A percentile compares a stretch with the other conserved stretches of the same genome.
phyloP scores from a whole-genome alignment of 2,113 vertebrate genomes.

The Halcyon senegalensis region DNA sequence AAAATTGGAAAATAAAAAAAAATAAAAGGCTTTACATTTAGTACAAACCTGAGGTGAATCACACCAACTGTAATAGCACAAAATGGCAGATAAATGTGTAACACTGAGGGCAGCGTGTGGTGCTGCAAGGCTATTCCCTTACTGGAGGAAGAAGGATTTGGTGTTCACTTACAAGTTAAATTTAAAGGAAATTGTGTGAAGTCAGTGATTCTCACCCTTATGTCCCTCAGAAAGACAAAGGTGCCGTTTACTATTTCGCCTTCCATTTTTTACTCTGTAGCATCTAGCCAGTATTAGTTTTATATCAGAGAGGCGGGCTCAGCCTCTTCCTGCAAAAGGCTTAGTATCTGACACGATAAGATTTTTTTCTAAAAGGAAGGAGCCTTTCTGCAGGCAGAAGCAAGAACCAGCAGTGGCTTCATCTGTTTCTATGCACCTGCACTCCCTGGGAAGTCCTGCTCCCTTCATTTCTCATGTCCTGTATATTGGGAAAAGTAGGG shows the following conservation, averaged over 20 bases:
- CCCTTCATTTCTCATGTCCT: not conserved
- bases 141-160: not conserved
- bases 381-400: not conserved
- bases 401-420: not conserved
- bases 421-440: not conserved
- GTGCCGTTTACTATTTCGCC: not conserved
- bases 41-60: not conserved
- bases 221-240: not conserved
- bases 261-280: not conserved
- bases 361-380: not conserved
- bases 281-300: not conserved
- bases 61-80: not conserved
- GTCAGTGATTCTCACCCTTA: not conserved
- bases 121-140: not conserved
- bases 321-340: not conserved
- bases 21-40: fast-evolving
- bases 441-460: not conserved
- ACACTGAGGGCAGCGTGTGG: not conserved
- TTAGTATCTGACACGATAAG: not conserved
- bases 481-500: not conserved
- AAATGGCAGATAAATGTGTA: not conserved
- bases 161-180: not conserved
- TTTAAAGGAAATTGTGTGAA: not conserved
- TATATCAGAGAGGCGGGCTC: not conserved
- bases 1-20: not conserved